A percentile compares a stretch with the other conserved stretches of the same genome.
Evolutionary conservation across 2,113 vertebrate genomes (phyloP).

Genomic region (Andinoacara biseriatus): DNA sequence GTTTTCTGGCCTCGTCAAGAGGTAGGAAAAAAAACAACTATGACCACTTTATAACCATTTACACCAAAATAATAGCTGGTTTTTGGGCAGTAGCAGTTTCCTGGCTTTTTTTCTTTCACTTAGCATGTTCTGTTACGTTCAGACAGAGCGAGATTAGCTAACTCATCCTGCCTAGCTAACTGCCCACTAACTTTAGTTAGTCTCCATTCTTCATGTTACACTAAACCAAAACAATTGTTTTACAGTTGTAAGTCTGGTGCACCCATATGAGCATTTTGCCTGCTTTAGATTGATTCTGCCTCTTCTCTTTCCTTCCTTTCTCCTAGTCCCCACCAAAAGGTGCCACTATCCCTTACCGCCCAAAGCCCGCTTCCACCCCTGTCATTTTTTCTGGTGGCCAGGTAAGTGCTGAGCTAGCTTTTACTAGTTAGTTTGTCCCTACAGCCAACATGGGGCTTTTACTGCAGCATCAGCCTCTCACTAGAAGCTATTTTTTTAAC

Average conservation of each 20-base stretch:
- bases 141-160: background rate
- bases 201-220: background rate
- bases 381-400: constrained; percentile 99
- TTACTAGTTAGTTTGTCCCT: constrained; percentile 74
- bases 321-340: constrained; percentile 99
- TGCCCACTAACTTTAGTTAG: background rate
- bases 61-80: background rate
- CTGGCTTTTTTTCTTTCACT: background rate
- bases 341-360: constrained; percentile 98
- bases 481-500: constrained; percentile 84
- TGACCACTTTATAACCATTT: background rate
- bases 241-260: background rate
- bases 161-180: background rate
- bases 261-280: background rate
- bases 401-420: constrained; percentile 94
- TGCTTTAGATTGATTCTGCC: constrained; percentile 59
- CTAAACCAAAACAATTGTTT: background rate
- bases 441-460: constrained; percentile 89
- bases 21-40: background rate
- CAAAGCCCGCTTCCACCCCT: constrained; percentile 98
- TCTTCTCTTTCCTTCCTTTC: constrained; percentile 84
- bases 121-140: background rate
- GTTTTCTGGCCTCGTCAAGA: background rate
- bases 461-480: constrained; percentile 92
- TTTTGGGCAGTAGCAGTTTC: background rate